A percentile compares a stretch with the other conserved stretches of the same genome.
These are phyloP conservation scores for Arnoldichthys spilopterus DNA, from an alignment of 2,797 vertebrate species.

Conservation along the genomic window DNA sequence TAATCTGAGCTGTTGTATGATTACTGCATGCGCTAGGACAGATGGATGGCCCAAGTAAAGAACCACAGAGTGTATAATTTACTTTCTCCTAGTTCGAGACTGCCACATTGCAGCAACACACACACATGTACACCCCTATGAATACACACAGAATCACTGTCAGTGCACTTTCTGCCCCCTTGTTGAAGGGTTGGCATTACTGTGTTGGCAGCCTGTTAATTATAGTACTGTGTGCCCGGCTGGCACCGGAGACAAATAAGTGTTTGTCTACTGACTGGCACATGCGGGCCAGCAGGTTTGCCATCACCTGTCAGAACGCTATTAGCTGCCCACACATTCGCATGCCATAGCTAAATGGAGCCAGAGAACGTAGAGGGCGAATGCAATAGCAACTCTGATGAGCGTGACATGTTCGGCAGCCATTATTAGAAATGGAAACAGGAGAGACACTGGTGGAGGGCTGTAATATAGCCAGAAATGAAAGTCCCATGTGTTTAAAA, in stretches of 20 bases:
- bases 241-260: constrained; percentile 50
- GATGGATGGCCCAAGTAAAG: not conserved
- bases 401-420: constrained; percentile 26
- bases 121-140: not conserved
- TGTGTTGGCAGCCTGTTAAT: constrained; percentile 50
- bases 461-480: not conserved
- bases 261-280: constrained; percentile 51
- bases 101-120: not conserved
- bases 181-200: constrained; percentile 43
- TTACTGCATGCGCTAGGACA: not conserved
- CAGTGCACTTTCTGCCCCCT: constrained; percentile 37
- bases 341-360: constrained; percentile 27
- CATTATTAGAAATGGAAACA: constrained; percentile 33
- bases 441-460: not conserved
- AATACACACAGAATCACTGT: constrained; percentile 37
- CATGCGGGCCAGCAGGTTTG: constrained; percentile 41
- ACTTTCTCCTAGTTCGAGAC: not conserved
- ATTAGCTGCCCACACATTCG: constrained; percentile 42
- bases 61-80: not conserved
- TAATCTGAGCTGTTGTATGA: too few species aligned
- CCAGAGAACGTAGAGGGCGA: constrained; percentile 33
- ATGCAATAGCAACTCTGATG: constrained; percentile 32
- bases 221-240: constrained; percentile 34
- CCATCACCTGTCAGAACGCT: constrained; percentile 52
- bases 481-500: constrained; percentile 8